Evolutionary conservation across 2,797 vertebrate genomes (phyloP), one percentile per base, ranked within the genome.

Genomic region (Borostomias antarcticus): DNA sequence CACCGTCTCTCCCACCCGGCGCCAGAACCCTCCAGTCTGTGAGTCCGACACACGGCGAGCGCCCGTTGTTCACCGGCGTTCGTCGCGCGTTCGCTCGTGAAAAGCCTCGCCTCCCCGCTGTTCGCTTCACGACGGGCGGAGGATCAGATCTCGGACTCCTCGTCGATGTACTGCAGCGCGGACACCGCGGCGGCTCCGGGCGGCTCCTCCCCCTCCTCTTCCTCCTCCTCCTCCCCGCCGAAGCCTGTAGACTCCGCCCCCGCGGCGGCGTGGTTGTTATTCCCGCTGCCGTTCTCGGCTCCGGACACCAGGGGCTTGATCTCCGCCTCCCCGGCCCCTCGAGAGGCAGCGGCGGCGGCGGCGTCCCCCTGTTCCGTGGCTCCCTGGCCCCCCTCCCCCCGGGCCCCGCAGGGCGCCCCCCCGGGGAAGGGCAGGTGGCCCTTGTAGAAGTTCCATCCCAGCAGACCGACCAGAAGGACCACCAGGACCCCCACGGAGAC

Each of bases 381-480:
- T 0, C 68, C 54, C 0, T 17, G 35, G 2, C 2, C 40, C 4
- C 47, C 40, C 1, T 30, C 11, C 21, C 52, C 62, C 13, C 61
- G 45, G 10, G 43, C 15, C 30, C 4, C 8, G 9, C 2, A 10
- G 1, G 2, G 23, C 43, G 19, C 13, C 30, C 51, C 73, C 51
- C 60, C 64, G 52, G 51, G 83, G 33, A 88, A 54, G 7, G 74
- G 30, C 1, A 91, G 21, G 64, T 90, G 86, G 4, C 88, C 89
- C 61, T 85, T 89, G 76, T 66, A 88, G 70, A 90, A 40, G 68
- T 90, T 95, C 91, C 92, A 94, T 23, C 62, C 2, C 9, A 93
- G 70, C 37, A 93, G 82, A 2, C 0, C 74, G 23, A 83, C 23
- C 47, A 93, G 76, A 30, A 62, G 25, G 47, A 91, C n/a, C 0